Conservation (phyloP, 2,113 vertebrate species). For the Strigops habroptila region DNA sequence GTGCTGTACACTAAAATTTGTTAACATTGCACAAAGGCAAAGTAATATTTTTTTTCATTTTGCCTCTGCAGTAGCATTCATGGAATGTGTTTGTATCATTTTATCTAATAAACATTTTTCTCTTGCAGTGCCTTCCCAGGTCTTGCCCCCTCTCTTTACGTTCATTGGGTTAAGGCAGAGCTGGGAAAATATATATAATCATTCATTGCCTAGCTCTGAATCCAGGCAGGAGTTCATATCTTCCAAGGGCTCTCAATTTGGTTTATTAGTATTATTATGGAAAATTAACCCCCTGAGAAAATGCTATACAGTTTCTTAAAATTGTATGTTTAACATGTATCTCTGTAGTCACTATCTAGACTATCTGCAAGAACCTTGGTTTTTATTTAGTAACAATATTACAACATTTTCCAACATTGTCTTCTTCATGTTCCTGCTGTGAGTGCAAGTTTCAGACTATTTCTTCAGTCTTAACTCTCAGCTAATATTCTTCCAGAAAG, state of each 20-base stretch:
- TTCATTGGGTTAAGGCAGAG: background rate
- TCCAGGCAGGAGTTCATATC: background rate
- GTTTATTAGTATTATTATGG: constrained; percentile 19
- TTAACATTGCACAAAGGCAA: background rate
- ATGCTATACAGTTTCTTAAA: background rate
- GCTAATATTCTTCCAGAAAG: background rate
- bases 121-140: background rate
- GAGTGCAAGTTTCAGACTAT: background rate
- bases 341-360: background rate
- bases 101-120: background rate
- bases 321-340: background rate
- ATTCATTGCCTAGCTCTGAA: background rate
- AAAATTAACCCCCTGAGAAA: constrained; percentile 13
- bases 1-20: background rate
- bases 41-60: background rate
- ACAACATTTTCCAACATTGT: background rate
- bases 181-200: constrained; percentile 16
- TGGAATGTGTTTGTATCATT: background rate
- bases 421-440: background rate
- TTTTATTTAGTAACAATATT: background rate
- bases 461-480: background rate
- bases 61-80: background rate
- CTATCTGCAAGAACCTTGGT: background rate
- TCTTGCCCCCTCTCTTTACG: background rate
- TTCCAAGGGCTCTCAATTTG: background rate